Conservation (phyloP, 2,113 vertebrate species). For the Python bivittatus region DNA sequence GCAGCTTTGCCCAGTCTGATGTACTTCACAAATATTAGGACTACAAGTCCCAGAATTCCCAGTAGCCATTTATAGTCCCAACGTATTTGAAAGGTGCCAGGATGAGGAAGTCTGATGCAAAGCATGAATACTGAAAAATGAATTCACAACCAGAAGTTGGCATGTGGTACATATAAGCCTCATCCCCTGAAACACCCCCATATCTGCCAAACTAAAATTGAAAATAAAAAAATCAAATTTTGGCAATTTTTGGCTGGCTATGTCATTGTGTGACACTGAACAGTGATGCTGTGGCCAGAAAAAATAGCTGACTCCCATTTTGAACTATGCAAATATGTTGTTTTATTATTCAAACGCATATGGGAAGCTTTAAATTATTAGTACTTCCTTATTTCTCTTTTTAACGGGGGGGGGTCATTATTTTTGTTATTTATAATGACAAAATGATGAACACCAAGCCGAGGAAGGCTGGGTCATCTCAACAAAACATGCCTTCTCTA, state of each 20-base stretch:
- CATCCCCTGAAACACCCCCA: background rate
- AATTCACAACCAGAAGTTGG: background rate
- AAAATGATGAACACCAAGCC: background rate
- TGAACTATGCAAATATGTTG: background rate
- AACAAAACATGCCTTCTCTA: background rate
- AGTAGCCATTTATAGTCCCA: background rate
- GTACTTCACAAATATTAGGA: background rate
- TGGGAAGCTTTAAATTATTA: background rate
- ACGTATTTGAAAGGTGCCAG: background rate
- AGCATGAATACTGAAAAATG: background rate
- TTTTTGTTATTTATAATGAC: background rate
- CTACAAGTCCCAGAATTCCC: background rate
- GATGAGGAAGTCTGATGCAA: background rate
- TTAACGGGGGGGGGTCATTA: background rate
- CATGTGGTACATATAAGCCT: background rate
- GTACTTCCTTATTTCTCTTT: background rate
- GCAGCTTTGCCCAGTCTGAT: background rate
- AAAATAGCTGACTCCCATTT: background rate
- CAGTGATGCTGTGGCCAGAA: background rate
- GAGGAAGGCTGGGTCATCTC: background rate
- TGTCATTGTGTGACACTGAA: background rate
- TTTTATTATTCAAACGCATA: background rate
- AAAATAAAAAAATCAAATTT: background rate
- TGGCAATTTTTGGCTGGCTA: background rate
- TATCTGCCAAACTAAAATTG: background rate